phyloP scores from a whole-genome alignment of 37 sponge, comb jelly and placozoan genomes.

The Halisarca cf. caerulea region DNA sequence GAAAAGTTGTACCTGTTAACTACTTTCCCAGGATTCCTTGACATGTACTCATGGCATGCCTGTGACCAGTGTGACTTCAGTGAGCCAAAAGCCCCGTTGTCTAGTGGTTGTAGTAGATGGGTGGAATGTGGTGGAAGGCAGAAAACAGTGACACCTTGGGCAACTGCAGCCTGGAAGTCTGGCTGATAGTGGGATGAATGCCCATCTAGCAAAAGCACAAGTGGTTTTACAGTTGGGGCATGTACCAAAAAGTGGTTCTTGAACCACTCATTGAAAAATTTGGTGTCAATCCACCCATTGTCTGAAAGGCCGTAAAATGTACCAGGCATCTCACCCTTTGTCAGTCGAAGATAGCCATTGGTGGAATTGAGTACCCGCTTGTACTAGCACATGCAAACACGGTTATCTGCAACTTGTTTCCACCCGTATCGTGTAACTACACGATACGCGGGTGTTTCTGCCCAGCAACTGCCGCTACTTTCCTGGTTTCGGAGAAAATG shows the following conservation, averaged over 20 bases:
- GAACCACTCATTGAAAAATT: slow-evolving; percentile 48
- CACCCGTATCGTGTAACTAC: not conserved
- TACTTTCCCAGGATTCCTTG: slow-evolving; percentile 31
- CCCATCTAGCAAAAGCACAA: slow-evolving; percentile 53
- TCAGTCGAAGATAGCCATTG: slow-evolving; percentile 49
- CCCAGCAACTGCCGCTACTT: slow-evolving; percentile 1
- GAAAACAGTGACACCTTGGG: slow-evolving; percentile 27
- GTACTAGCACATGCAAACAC: slow-evolving; percentile 51
- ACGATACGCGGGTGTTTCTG: slow-evolving; percentile 16
- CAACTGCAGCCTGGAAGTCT: slow-evolving; percentile 21
- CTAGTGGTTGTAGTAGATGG: slow-evolving; percentile 53
- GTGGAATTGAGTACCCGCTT: slow-evolving; percentile 52
- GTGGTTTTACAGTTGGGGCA: slow-evolving; percentile 40
- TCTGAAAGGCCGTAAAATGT: slow-evolving; percentile 41
- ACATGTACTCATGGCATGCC: slow-evolving; percentile 28
- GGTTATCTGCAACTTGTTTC: slow-evolving; percentile 54
- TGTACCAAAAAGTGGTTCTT: slow-evolving; percentile 39
- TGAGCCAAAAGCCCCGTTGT: slow-evolving; percentile 37
- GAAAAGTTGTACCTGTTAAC: slow-evolving; percentile 33
- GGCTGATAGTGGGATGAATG: slow-evolving; percentile 50
- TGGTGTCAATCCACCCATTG: slow-evolving; percentile 47
- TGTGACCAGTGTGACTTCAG: slow-evolving; percentile 39
- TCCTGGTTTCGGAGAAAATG: slow-evolving; percentile 10
- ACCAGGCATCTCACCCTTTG: slow-evolving; percentile 49
- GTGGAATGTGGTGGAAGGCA: slow-evolving; percentile 52